Evolutionary conservation across 2,797 vertebrate genomes (phyloP), one percentile per base, ranked within the genome.

Genomic region (Cottoperca gobio): DNA sequence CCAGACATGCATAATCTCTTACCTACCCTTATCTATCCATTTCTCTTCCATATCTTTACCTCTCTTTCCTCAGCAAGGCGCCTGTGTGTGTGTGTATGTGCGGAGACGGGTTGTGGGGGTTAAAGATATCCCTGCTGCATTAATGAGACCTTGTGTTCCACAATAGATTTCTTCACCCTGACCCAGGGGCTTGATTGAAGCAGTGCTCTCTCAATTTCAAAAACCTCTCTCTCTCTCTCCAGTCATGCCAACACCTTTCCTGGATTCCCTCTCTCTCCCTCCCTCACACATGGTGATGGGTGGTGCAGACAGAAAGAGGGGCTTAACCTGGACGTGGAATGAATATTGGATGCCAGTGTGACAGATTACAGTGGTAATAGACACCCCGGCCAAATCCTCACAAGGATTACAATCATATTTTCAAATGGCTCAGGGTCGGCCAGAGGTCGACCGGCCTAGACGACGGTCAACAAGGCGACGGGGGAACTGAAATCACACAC

Each of bases 331-430:
- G 89, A 93, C 77, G 80, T 82, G 81, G 76, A 1, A 48, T 91
- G 94, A 95, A 94, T 92, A 88, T 86, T 88, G 91, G 92, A 94
- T 93, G 90, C 88, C 83, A 76, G 82, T 90, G 88, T 90, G 91
- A 84, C 87, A 95, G 94, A 95, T 95, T 94, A 94, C 83, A 87
- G 76, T 82, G 89, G 90, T 93, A 94, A 95, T 91, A 95, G 95
- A 94, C 93, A 94, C 91, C 92, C 89, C 63, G 90, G 74, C 82
- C 91, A 94, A 95, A 96, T 92, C 94, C 91, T 88, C 82, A 87
- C 90, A 91, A 93, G 91, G 92, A 94, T 95, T 94, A 90, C 83
- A 86, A 86, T 91, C 86, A 88, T 88, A 90, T 92, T 94, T 94
- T 93, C 93, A 93, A 93, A 94, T 87, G 78, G 82, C 81, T 84